phyloP scores from a whole-genome alignment of 2,888 invertebrate species.

The Phrixothrix hirtus region DNA sequence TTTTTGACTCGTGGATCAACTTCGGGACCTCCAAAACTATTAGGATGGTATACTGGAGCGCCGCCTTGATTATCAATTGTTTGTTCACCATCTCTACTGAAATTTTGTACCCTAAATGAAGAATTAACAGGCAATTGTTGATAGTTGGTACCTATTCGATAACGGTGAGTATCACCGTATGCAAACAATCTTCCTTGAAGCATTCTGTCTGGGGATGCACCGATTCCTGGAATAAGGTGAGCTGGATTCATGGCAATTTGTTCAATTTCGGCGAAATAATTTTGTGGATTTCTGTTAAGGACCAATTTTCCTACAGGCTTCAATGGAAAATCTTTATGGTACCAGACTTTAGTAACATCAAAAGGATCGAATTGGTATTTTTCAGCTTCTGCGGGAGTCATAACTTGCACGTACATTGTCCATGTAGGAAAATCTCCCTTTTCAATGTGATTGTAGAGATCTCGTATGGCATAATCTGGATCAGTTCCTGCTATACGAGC shows the following conservation, averaged over 20 bases:
- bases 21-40: constrained; percentile 90
- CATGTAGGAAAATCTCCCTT: constrained; percentile 75
- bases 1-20: constrained; percentile 67
- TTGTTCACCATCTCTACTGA: constrained; percentile 86
- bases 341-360: constrained; percentile 92
- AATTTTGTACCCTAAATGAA: constrained; percentile 78
- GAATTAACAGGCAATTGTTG: constrained; percentile 93
- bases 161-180: constrained; percentile 89
- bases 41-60: constrained; percentile 96
- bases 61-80: constrained; percentile 80
- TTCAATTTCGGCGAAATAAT: constrained; percentile 93
- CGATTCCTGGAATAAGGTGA: constrained; percentile 89
- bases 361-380: constrained; percentile 84
- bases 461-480: constrained; percentile 87
- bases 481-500: constrained; percentile 71
- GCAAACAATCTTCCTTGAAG: constrained; percentile 85
- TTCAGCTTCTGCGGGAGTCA: constrained; percentile 87
- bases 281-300: constrained; percentile 84
- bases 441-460: constrained; percentile 87
- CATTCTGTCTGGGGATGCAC: constrained; percentile 92
- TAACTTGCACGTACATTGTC: constrained; percentile 81
- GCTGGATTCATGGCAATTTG: constrained; percentile 90
- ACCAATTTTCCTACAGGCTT: constrained; percentile 86
- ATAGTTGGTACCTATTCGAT: constrained; percentile 89
- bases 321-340: constrained; percentile 83